Conservation (phyloP, 2,888 invertebrate species). For the Agonopterix heracliana region DNA sequence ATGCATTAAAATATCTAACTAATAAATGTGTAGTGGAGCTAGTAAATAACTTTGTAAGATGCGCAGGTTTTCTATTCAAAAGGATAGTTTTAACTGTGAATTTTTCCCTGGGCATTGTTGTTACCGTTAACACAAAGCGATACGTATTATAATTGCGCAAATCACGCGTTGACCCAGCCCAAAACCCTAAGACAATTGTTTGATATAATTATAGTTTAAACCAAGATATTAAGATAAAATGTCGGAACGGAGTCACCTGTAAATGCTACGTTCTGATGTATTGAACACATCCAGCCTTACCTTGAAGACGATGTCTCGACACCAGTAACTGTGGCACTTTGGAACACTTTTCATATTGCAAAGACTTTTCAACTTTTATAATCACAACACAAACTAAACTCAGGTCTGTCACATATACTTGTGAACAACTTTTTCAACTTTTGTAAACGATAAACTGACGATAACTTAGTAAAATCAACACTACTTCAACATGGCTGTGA, state of each 20-base stretch:
- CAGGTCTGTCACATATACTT: conserved; percentile 73
- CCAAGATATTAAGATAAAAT: too few species aligned
- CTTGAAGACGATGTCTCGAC: conserved; percentile 71
- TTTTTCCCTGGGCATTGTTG: too few species aligned
- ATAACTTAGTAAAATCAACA: conserved; percentile 72
- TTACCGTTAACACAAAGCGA: too few species aligned
- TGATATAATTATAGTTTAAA: too few species aligned
- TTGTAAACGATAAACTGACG: conserved; percentile 63
- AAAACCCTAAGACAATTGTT: too few species aligned
- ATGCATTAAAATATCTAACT: too few species aligned
- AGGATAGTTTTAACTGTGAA: too few species aligned
- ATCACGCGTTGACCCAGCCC: too few species aligned
- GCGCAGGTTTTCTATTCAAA: too few species aligned
- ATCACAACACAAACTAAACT: conserved; percentile 74
- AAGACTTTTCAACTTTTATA: conserved; percentile 62
- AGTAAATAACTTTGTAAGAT: too few species aligned
- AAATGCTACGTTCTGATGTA: conserved; percentile 69
- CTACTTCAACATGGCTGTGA: conserved; percentile 76
- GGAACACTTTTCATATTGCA: conserved; percentile 72
- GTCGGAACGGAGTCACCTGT: conserved; percentile 5
- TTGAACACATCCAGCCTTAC: conserved; percentile 76
- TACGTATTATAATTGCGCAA: too few species aligned
- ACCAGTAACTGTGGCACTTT: conserved; percentile 74
- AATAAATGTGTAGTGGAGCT: too few species aligned
- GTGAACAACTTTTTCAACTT: conserved; percentile 68